Percentiles rank a stretch among this genome's conserved stretches.
These are phyloP conservation scores for Pseudomyrmex cubaensis DNA, from an alignment of 1,140 invertebrate genomes.

Conservation along the genomic window DNA sequence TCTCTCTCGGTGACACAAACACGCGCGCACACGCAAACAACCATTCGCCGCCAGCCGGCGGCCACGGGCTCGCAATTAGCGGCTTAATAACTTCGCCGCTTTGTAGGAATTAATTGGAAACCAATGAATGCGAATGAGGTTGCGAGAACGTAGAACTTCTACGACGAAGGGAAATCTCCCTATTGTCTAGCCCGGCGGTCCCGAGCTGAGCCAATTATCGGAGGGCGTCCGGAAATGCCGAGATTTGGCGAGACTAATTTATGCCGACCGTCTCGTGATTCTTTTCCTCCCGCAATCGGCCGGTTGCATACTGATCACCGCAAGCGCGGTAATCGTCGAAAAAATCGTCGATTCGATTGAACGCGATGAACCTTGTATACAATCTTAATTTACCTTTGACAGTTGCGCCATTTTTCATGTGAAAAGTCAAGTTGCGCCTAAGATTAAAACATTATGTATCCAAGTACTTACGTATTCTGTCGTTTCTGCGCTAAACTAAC, in stretches of 20 bases:
- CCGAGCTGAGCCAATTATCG: constrained; percentile 81
- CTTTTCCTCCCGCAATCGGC: constrained; percentile 27
- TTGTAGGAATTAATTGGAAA: constrained; percentile 83
- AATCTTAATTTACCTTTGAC: too few relatives aligned
- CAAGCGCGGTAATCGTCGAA: constrained; percentile 7
- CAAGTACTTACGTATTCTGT: not conserved
- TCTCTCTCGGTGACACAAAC: not conserved
- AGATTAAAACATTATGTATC: not conserved
- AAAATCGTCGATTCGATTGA: not conserved
- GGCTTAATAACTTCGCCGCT: constrained; percentile 80
- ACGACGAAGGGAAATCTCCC: constrained; percentile 70
- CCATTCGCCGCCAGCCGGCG: constrained; percentile 34
- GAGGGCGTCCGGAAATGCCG: constrained; percentile 72
- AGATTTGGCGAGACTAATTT: constrained; percentile 79
- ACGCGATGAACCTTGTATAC: too few relatives aligned
- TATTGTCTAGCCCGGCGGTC: constrained; percentile 62
- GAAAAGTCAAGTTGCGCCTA: not conserved
- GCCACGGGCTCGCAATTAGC: constrained; percentile 76
- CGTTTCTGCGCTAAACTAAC: not conserved
- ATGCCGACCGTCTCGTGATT: constrained; percentile 68
- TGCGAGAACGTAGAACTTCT: constrained; percentile 76
- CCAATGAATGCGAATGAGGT: constrained; percentile 83
- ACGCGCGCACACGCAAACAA: not conserved
- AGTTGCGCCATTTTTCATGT: too few relatives aligned
- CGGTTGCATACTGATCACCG: constrained; percentile 55